These are phyloP conservation scores for Volucella zonaria DNA, from an alignment of 2,888 invertebrate species.

Conservation along the genomic window DNA sequence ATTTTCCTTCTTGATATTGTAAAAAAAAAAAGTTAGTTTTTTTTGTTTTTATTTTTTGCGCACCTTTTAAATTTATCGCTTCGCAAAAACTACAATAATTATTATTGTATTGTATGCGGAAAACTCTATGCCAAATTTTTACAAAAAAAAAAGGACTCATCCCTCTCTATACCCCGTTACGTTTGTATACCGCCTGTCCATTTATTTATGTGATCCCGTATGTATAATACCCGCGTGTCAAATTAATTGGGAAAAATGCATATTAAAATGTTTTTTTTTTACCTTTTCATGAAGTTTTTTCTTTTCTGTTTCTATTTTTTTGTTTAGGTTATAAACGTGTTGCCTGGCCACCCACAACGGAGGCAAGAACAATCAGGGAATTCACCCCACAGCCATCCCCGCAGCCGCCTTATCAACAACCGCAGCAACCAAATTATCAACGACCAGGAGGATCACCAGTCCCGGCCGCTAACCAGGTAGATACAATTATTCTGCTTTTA, in stretches of 20 bases:
- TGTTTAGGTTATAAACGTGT: constrained; percentile 90
- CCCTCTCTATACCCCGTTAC: neutral
- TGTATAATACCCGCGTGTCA: constrained; percentile 50
- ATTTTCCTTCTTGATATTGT: constrained; percentile 43
- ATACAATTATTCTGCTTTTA: constrained; percentile 43
- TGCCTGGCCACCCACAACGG: constrained; percentile 91
- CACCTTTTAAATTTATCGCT: constrained; percentile 47
- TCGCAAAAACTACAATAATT: constrained; percentile 45
- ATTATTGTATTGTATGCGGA: constrained; percentile 26
- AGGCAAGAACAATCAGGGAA: constrained; percentile 86
- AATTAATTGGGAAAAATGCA: constrained; percentile 70
- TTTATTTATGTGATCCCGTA: constrained; percentile 13
- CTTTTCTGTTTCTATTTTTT: neutral
- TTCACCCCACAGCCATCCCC: constrained; percentile 81
- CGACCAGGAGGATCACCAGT: constrained; percentile 75
- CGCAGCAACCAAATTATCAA: constrained; percentile 69
- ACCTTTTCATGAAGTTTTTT: too few species aligned
- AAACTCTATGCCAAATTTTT: constrained; percentile 24
- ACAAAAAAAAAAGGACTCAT: constrained; percentile 32
- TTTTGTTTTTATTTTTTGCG: constrained; percentile 3
- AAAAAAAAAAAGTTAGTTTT: constrained; percentile 23
- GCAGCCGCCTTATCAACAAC: constrained; percentile 76
- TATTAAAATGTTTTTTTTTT: constrained; percentile 44
- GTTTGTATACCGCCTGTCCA: neutral
- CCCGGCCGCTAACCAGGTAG: constrained; percentile 79